Percentiles rank a stretch among this genome's conserved stretches.
phyloP scores from a whole-genome alignment of 2,888 invertebrate species.

The Tipula lateralis region DNA sequence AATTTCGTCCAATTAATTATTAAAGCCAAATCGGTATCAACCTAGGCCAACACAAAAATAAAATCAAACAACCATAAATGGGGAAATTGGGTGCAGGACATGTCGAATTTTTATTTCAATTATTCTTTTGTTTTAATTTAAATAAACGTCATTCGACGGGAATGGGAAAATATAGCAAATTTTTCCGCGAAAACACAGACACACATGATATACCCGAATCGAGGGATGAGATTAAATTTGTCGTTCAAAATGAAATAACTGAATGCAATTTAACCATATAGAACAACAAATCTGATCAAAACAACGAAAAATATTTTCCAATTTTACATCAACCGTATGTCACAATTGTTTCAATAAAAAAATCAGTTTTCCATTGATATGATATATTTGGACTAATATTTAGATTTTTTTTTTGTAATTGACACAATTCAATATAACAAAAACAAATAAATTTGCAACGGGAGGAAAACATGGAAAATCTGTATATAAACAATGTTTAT shows the following conservation, averaged over 20 bases:
- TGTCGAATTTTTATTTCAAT: background rate
- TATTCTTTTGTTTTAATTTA: background rate
- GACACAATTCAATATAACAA: background rate
- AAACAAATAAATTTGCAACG: background rate
- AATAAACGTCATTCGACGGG: background rate
- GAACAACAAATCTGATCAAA: background rate
- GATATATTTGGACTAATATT: background rate
- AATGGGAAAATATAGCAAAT: background rate
- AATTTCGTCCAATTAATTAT: background rate
- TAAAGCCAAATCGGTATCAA: background rate
- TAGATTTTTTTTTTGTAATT: background rate
- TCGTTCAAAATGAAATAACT: background rate
- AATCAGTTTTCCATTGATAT: background rate
- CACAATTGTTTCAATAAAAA: background rate
- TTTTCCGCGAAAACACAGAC: background rate
- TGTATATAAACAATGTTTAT: background rate
- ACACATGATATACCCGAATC: background rate
- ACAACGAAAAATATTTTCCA: background rate
- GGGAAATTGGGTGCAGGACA: background rate
- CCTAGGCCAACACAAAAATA: background rate
- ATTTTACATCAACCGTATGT: constrained; percentile 19
- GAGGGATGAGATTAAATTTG: background rate
- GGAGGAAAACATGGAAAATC: background rate
- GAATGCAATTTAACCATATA: background rate
- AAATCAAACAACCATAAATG: background rate